phyloP scores from a whole-genome alignment of 2,797 vertebrate genomes.

The Coregonus suidteri region DNA sequence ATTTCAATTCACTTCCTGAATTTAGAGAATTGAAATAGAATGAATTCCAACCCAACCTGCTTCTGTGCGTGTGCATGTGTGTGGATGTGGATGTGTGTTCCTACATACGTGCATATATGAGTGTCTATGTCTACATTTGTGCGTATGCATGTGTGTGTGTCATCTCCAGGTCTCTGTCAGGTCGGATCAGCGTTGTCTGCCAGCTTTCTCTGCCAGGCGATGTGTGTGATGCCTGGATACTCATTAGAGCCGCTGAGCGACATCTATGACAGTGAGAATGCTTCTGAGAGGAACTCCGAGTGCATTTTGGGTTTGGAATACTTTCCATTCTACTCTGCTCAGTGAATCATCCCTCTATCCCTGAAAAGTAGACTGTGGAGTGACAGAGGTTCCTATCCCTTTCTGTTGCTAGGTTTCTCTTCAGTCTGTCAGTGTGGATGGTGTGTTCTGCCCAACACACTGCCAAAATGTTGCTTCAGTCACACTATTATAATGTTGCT shows the following conservation, averaged over 20 bases:
- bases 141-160: neutral
- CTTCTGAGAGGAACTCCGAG: neutral
- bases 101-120: neutral
- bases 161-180: neutral
- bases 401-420: no score
- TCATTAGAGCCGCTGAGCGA: neutral
- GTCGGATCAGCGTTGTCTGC: neutral
- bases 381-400: neutral
- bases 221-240: neutral
- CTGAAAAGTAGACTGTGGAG: neutral
- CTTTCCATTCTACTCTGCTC: neutral
- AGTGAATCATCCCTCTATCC: neutral
- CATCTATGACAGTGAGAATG: conserved; percentile 5
- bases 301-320: neutral
- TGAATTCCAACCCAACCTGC: no score
- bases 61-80: neutral
- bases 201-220: neutral
- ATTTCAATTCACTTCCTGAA: no score
- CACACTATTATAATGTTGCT: no score
- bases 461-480: no score
- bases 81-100: neutral
- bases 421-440: neutral
- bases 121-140: neutral
- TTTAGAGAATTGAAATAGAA: no score
- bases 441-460: neutral